Conservation (phyloP, 2,888 invertebrate species). For the Pomacea canaliculata region DNA sequence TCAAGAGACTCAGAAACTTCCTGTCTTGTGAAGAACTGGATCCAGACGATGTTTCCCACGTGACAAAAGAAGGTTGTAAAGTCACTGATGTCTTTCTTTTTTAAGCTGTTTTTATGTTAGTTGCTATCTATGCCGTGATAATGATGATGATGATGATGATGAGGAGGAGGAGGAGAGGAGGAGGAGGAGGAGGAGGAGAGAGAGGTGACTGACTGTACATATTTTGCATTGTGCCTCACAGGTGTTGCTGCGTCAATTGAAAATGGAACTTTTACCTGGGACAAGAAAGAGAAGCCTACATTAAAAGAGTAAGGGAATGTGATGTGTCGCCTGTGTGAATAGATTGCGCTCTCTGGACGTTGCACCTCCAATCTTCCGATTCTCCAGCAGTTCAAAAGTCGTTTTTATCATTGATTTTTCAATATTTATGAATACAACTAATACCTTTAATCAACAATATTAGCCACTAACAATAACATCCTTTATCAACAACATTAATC, state of each 20-base stretch:
- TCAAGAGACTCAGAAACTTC: conserved; percentile 54
- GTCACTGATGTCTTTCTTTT: background rate
- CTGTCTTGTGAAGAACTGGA: conserved; percentile 55
- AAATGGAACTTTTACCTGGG: conserved; percentile 63
- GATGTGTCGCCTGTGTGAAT: background rate
- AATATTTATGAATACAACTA: no score
- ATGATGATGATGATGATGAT: no score
- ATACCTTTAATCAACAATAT: no score
- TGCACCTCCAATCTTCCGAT: background rate
- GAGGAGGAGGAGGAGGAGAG: no score
- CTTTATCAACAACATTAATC: background rate
- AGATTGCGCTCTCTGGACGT: background rate
- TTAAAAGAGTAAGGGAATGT: conserved; percentile 45
- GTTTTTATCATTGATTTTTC: no score
- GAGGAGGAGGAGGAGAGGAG: no score
- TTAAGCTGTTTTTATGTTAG: no score
- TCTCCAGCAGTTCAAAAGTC: background rate
- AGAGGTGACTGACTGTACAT: no score
- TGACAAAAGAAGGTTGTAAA: conserved; percentile 35
- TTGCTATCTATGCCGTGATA: no score
- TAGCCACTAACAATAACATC: no score
- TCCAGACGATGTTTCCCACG: conserved; percentile 39
- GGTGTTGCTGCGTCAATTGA: conserved; percentile 48
- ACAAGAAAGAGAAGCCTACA: conserved; percentile 37
- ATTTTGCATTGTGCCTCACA: conserved; percentile 20